Conservation (phyloP, 1,140 invertebrate species). For the Hyles vespertilio region DNA sequence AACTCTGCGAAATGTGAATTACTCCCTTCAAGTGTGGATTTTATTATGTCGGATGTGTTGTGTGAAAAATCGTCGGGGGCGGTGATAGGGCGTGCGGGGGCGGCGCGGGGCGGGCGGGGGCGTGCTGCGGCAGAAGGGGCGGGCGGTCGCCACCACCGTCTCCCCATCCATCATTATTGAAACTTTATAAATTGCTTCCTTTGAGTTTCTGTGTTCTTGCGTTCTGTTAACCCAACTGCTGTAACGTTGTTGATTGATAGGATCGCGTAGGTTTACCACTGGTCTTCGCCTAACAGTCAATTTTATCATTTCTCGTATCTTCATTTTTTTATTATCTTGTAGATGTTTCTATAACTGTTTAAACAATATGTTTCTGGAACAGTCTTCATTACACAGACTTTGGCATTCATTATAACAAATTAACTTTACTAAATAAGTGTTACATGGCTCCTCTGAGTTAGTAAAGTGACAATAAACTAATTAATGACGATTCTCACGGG, state of each 20-base stretch:
- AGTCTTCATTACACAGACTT: too few relatives aligned
- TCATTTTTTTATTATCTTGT: too few relatives aligned
- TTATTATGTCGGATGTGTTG: slow-evolving; percentile 33
- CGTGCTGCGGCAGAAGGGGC: background rate
- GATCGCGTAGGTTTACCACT: background rate
- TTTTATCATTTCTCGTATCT: too few relatives aligned
- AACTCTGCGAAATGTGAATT: slow-evolving; percentile 59
- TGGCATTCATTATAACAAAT: too few relatives aligned
- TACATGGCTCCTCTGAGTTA: too few relatives aligned
- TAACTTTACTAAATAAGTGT: too few relatives aligned
- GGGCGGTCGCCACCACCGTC: background rate
- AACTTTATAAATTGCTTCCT: slow-evolving; percentile 66
- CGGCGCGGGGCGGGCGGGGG: slow-evolving; percentile 1
- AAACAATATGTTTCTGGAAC: too few relatives aligned
- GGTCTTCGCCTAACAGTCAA: too few relatives aligned
- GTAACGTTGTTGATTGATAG: background rate
- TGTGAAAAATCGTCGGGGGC: slow-evolving; percentile 9
- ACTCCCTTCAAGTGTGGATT: slow-evolving; percentile 60
- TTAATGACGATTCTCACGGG: too few relatives aligned
- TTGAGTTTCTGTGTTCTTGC: slow-evolving; percentile 27
- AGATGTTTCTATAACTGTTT: too few relatives aligned
- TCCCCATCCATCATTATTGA: slow-evolving; percentile 57
- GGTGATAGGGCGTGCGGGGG: background rate
- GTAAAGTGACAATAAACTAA: too few relatives aligned
- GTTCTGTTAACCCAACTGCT: background rate